Conservation (phyloP, 2,888 invertebrate genomes). For the Cryptophagus acutangulus region DNA sequence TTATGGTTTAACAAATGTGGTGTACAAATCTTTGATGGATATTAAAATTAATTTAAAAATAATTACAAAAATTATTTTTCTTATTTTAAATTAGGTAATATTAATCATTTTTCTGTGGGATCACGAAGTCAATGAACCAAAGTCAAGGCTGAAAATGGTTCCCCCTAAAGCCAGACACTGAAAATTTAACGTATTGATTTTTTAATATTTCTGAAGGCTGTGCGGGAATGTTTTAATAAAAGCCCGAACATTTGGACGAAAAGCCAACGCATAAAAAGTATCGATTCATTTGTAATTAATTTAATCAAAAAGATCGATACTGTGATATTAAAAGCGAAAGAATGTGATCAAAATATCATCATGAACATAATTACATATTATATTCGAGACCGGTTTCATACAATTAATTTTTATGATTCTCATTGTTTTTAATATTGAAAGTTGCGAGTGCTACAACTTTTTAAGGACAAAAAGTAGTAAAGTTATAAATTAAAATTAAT, state of each 20-base stretch:
- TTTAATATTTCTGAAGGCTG: conserved; percentile 26
- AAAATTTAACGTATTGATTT: conserved; percentile 34
- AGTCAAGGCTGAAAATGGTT: conserved; percentile 31
- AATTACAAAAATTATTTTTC: conserved; percentile 29
- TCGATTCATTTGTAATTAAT: neutral
- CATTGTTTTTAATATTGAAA: too few species aligned
- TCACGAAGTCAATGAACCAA: conserved; percentile 28
- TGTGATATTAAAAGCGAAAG: too few species aligned
- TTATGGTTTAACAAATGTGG: conserved; percentile 1
- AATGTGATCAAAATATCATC: too few species aligned
- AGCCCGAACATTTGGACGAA: neutral
- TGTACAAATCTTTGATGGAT: conserved; percentile 1
- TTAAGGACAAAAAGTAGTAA: neutral
- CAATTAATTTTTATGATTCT: too few species aligned
- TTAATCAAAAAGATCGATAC: neutral
- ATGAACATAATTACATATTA: too few species aligned
- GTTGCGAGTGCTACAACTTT: too few species aligned
- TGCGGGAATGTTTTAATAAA: neutral
- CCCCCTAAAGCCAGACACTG: conserved; percentile 14
- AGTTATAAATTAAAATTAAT: neutral
- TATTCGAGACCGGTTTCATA: too few species aligned
- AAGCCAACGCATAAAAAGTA: neutral
- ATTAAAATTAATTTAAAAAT: conserved; percentile 11
- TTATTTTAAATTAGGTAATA: conserved; percentile 35
- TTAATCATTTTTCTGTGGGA: conserved; percentile 32